Evolutionary conservation across 1,140 invertebrate species (phyloP), one percentile per base, ranked within the genome.

Genomic region (Amphibalanus amphitrite): DNA sequence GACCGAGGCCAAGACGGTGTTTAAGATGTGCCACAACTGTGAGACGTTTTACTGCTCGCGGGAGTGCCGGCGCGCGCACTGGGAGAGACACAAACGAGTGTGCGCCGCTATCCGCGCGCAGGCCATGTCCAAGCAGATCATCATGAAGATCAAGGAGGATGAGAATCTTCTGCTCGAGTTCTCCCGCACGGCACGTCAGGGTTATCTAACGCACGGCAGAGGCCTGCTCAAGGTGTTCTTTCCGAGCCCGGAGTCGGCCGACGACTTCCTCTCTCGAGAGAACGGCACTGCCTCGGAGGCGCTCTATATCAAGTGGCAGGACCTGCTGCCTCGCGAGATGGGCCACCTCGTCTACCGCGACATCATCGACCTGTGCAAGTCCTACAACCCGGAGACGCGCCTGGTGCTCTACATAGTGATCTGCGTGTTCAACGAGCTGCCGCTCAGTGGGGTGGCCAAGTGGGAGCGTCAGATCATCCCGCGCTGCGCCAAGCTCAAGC

Each of bases 1-100:
- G 67, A 76, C 76, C 28, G 78, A 80, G 68, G 83, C 82, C 4
- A 76, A 79, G 40, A 72, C 75, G 75, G 85, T 85, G 76, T 94
- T 87, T 81, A 92, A 93, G 78, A 89, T 87, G 71, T 97, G 94
- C 80, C 93, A 95, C 82, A 95, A 95, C 81, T 97, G 95, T 82
- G 89, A 89, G 72, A 93, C 92, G 75, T 85, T 83, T 75, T 85
- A 85, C 75, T 85, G 84, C 74, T 82, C 80, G n/a, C 85, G 88
- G 72, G 87, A 90, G 75, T 93, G 91, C 78, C 84, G 93, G 26
- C 83, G 90, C 71, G 85, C 87, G 1, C 92, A 97, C 78, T 96
- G 93, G 93, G 89, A 93, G 75, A 88, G 89, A 75, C 94, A 97
- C 78, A 86, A 92, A 69, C 88, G 88, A 76, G 88, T 89, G n/a